A percentile compares a stretch with the other conserved stretches of the same genome.
Conservation (phyloP, 1,140 invertebrate species). For the Zelostemma sp. region DNA sequence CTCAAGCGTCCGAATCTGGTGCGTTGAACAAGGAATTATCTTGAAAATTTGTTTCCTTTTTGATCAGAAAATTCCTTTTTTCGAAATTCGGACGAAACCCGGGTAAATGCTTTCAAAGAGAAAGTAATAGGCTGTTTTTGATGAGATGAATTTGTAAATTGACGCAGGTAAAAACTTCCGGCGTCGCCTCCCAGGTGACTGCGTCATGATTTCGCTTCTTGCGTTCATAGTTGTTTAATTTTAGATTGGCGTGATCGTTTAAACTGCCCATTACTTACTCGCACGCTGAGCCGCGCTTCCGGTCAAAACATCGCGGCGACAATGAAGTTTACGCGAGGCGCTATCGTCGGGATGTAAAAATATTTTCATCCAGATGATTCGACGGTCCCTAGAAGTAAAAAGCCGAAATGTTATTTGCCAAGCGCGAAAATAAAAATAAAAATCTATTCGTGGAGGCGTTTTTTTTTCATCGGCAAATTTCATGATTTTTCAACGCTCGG, state of each 20-base stretch:
- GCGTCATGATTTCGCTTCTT: slow-evolving; percentile 20
- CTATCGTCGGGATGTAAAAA: no score
- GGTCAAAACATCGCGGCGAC: not conserved
- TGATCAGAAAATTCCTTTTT: not conserved
- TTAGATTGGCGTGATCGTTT: slow-evolving; percentile 20
- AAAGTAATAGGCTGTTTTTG: not conserved
- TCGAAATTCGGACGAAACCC: not conserved
- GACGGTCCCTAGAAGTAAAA: not conserved
- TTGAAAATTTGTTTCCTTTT: slow-evolving; percentile 5
- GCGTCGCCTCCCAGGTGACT: slow-evolving; percentile 38
- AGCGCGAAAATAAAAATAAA: not conserved
- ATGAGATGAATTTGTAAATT: not conserved
- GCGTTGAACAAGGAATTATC: not conserved
- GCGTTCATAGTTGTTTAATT: slow-evolving; percentile 16
- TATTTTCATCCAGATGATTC: not conserved
- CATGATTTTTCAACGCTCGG: not conserved
- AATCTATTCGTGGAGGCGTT: not conserved
- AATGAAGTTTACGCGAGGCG: no score
- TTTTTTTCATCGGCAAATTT: not conserved
- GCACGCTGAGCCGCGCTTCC: not conserved
- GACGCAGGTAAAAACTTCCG: slow-evolving; percentile 47
- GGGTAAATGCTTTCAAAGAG: not conserved
- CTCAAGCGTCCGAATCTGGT: slow-evolving; percentile 1
- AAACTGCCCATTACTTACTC: not conserved
- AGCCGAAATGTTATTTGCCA: not conserved